Percentiles rank a stretch among this genome's conserved stretches.
Evolutionary conservation across 2,888 invertebrate genomes (phyloP).

Genomic region (Cephonodes hylas): DNA sequence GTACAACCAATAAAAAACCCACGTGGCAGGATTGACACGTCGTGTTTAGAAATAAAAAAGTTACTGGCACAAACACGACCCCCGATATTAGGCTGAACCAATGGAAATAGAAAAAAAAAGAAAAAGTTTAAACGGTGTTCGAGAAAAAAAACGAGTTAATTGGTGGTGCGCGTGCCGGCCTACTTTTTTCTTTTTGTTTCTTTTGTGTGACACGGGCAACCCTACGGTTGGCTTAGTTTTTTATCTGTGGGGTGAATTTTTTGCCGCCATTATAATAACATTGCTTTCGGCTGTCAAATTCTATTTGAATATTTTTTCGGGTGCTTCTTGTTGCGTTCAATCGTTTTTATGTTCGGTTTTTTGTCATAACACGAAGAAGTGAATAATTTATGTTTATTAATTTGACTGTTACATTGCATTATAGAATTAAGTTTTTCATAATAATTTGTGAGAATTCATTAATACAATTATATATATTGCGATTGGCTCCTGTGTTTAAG

Average conservation of each 20-base stretch:
- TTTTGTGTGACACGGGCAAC: slow-evolving; percentile 33
- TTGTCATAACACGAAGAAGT: slow-evolving; percentile 3
- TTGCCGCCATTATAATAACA: slow-evolving; percentile 62
- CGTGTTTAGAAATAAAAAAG: slow-evolving; percentile 46
- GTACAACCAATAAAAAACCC: slow-evolving; percentile 44
- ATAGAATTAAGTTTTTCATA: neutral
- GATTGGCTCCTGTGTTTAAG: neutral
- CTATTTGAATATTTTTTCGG: slow-evolving; percentile 61
- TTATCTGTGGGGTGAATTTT: slow-evolving; percentile 67
- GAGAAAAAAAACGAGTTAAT: slow-evolving; percentile 70
- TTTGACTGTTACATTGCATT: neutral
- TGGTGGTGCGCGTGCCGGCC: slow-evolving; percentile 73
- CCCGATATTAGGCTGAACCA: slow-evolving; percentile 56
- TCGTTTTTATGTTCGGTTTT: slow-evolving; percentile 36
- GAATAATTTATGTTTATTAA: no score
- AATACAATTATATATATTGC: neutral
- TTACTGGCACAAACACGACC: slow-evolving; percentile 62
- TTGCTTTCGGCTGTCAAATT: slow-evolving; percentile 50
- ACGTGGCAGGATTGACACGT: slow-evolving; percentile 64
- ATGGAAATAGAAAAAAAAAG: slow-evolving; percentile 65
- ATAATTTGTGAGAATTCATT: neutral
- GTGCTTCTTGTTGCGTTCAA: slow-evolving; percentile 47
- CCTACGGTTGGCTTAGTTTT: slow-evolving; percentile 37
- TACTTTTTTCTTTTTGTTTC: slow-evolving; percentile 54
- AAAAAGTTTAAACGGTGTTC: slow-evolving; percentile 48